Base-by-base conservation (phyloP, 2,797 vertebrate species). In the Carcharodon carcharias region DNA sequence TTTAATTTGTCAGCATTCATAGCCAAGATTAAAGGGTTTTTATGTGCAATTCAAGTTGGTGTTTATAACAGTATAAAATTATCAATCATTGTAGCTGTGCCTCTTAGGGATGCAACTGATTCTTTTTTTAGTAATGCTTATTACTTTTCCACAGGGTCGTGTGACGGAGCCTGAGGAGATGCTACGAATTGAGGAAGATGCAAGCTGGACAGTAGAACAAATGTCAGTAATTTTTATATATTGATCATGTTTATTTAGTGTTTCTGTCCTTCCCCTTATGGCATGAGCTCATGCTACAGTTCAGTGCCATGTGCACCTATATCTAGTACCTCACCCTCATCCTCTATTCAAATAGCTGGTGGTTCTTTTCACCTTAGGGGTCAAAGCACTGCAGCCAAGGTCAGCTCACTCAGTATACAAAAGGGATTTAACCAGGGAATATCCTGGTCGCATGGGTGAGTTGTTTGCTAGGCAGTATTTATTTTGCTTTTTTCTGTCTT, bases 151-250 rank as follows among this genome's bases (percentile, higher is more conserved):
- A 54, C 97, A 99, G 99, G 98, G 98, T 96, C 98, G 98, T 96
- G 96, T 98, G 95, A 98, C 97, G 45, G 98, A 98, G 96, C 99
- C 98, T 96, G 98, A 99, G 96, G 99, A 99, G 96, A 98, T 98
- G 0, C 96, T 99, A 96, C 98, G 99, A 97, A 99, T 99, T 98
- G 99, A 99, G 97, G 99, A 99, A 97, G 99, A 99, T 77, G 35
- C 97, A 0, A 98, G 98, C 97, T 99, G 99, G 99, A 97, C 97
- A 28, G 96, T 98, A 0, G 98, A 98, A 28, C 98, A 98, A 96
- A 97, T 97, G 99, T 99, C 97, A 97, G 98, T 98, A 96, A 96
- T 50, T 96, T 63, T 69, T 95, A 8, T 96, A 1, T 96, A 96
- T 12, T 69, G 40, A 67, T 95, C 40, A 50, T 69, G 40, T 94